phyloP scores from a whole-genome alignment of 2,888 invertebrate genomes.

The Eilema sororculum region DNA sequence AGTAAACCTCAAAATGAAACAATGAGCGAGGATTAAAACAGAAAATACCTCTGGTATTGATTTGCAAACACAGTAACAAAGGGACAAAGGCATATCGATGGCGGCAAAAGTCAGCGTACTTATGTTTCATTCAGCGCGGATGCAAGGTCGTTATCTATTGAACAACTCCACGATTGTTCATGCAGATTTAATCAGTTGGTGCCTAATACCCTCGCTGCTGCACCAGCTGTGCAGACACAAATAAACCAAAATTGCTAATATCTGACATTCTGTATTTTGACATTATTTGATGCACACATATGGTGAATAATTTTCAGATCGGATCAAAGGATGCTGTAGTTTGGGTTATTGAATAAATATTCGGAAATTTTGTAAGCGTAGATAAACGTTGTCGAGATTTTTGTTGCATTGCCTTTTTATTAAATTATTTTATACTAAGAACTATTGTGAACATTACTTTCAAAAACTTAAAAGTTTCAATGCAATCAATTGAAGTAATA shows the following conservation, averaged over 20 bases:
- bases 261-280: conserved; percentile 47
- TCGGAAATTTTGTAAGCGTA: too few relatives aligned
- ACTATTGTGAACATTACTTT: too few relatives aligned
- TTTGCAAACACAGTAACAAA: conserved; percentile 36
- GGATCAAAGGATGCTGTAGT: too few relatives aligned
- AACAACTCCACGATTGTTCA: conserved; percentile 75
- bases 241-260: conserved; percentile 49
- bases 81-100: conserved; percentile 47
- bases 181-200: conserved; percentile 80
- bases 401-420: too few relatives aligned
- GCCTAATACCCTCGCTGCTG: conserved; percentile 48
- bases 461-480: too few relatives aligned
- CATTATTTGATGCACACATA: conserved; percentile 52
- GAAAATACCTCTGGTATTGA: conserved; percentile 25
- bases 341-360: too few relatives aligned
- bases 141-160: conserved; percentile 64
- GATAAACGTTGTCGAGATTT: too few relatives aligned
- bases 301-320: conserved; percentile 55
- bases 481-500: too few relatives aligned
- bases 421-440: too few relatives aligned
- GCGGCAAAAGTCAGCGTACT: conserved; percentile 60
- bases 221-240: conserved; percentile 54
- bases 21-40: conserved; percentile 11
- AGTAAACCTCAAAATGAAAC: conserved; percentile 9
- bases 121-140: conserved; percentile 74